Percentiles rank a stretch among this genome's conserved stretches.
Evolutionary conservation across 2,797 vertebrate species (phyloP).

Genomic region (Phalloptychus januarius): DNA sequence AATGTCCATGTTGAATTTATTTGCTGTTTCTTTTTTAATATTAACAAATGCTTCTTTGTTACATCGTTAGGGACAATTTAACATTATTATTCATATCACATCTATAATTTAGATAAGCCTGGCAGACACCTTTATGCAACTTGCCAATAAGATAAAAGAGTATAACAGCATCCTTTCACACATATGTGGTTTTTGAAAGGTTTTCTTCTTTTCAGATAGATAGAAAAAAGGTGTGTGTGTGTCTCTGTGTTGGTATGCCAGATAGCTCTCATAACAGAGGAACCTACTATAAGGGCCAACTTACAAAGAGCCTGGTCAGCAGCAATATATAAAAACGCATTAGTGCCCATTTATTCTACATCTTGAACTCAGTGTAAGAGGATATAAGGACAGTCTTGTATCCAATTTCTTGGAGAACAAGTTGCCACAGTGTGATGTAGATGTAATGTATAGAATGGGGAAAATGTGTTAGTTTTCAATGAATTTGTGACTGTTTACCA

Average conservation of each 20-base stretch:
- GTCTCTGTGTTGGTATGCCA: slow-evolving; percentile 63
- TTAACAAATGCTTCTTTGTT: slow-evolving; percentile 27
- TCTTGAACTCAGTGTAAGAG: slow-evolving; percentile 35
- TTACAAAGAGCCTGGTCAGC: slow-evolving; percentile 68
- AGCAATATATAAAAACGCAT: slow-evolving; percentile 63
- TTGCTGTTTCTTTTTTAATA: slow-evolving; percentile 17
- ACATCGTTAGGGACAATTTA: slow-evolving; percentile 50
- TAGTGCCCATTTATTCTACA: slow-evolving; percentile 37
- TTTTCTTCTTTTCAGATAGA: slow-evolving; percentile 60
- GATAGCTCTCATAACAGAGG: slow-evolving; percentile 67
- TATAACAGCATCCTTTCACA: slow-evolving; percentile 70
- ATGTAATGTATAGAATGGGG: background rate
- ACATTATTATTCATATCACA: slow-evolving; percentile 31
- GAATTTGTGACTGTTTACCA: slow-evolving; percentile 10
- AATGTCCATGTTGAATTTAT: background rate
- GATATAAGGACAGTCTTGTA: slow-evolving; percentile 20
- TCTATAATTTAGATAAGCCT: slow-evolving; percentile 23
- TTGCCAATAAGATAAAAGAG: slow-evolving; percentile 58
- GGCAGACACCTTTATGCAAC: slow-evolving; percentile 18
- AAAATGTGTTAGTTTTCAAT: slow-evolving; percentile 23
- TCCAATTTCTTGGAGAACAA: slow-evolving; percentile 7
- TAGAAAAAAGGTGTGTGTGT: slow-evolving; percentile 64
- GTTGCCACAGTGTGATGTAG: slow-evolving; percentile 2
- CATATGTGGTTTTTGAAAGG: slow-evolving; percentile 62
- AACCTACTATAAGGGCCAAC: slow-evolving; percentile 56